These are phyloP conservation scores for Akabosia matsudoensis DNA, from an alignment of 1,140 invertebrate species.

Conservation along the genomic window DNA sequence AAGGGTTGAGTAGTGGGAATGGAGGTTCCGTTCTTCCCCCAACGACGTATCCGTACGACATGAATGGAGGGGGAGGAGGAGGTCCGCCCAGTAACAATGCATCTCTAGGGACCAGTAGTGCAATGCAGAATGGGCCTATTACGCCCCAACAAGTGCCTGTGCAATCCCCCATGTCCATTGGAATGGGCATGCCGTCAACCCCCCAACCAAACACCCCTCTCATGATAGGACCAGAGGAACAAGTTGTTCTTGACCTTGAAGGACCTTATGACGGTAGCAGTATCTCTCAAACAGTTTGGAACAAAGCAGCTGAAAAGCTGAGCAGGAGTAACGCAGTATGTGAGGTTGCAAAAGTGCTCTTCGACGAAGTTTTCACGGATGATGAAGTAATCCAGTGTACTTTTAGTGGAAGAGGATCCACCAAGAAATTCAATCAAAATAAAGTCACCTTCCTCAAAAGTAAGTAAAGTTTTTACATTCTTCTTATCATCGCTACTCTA, in stretches of 20 bases:
- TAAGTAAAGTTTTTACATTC: background rate
- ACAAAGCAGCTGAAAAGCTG: background rate
- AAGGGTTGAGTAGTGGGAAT: background rate
- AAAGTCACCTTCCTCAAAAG: conserved; percentile 9
- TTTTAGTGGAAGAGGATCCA: conserved; percentile 6
- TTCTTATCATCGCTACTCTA: background rate
- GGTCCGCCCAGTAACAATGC: background rate
- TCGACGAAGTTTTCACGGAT: conserved; percentile 17
- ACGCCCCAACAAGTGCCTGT: background rate
- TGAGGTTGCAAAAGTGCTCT: conserved; percentile 8
- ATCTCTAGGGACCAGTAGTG: conserved; percentile 1
- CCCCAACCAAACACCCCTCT: background rate
- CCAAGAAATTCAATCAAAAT: conserved; percentile 13
- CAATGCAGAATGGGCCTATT: background rate
- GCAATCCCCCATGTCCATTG: background rate
- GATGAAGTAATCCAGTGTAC: conserved; percentile 1
- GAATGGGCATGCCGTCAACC: background rate
- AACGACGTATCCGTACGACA: background rate
- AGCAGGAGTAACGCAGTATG: background rate
- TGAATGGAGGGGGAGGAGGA: background rate
- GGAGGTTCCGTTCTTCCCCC: background rate
- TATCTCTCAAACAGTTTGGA: background rate
- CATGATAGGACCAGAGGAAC: background rate
- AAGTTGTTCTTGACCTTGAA: background rate
- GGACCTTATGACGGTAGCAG: background rate